These are phyloP conservation scores for Lasioglossum calceatum DNA, from an alignment of 2,888 invertebrate species.

Conservation along the genomic window DNA sequence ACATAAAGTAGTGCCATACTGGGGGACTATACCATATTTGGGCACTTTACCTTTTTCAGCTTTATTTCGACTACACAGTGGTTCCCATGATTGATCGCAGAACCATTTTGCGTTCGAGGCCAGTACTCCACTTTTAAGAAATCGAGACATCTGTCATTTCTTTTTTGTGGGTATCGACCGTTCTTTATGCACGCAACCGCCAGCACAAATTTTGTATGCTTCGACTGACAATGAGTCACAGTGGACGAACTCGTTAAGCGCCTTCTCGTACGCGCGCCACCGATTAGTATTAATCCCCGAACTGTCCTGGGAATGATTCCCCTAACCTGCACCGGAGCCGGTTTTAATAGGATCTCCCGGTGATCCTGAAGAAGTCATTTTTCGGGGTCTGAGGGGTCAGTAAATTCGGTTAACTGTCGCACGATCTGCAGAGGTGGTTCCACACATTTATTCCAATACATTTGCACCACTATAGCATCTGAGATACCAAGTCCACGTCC, in stretches of 20 bases:
- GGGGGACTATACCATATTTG: no score
- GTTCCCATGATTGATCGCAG: neutral
- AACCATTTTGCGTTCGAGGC: no score
- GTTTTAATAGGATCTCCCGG: conserved; percentile 16
- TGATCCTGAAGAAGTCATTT: conserved; percentile 15
- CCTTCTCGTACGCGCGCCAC: conserved; percentile 35
- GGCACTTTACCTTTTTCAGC: neutral
- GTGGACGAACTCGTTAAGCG: conserved; percentile 48
- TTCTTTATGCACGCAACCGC: neutral
- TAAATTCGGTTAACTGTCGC: conserved; percentile 1
- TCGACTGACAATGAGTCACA: conserved; percentile 60
- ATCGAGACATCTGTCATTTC: neutral
- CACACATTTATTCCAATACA: neutral
- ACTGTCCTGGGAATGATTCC: conserved; percentile 9
- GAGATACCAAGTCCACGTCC: neutral
- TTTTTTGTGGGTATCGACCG: neutral
- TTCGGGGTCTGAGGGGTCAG: neutral
- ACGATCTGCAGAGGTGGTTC: neutral
- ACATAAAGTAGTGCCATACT: no score
- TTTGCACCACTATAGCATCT: neutral
- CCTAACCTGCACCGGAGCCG: neutral
- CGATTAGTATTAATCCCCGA: conserved; percentile 35
- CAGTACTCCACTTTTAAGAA: neutral
- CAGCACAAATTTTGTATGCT: conserved; percentile 39
- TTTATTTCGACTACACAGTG: neutral